phyloP scores from a whole-genome alignment of 2,797 vertebrate species.

The Atherinosoma microstoma region DNA sequence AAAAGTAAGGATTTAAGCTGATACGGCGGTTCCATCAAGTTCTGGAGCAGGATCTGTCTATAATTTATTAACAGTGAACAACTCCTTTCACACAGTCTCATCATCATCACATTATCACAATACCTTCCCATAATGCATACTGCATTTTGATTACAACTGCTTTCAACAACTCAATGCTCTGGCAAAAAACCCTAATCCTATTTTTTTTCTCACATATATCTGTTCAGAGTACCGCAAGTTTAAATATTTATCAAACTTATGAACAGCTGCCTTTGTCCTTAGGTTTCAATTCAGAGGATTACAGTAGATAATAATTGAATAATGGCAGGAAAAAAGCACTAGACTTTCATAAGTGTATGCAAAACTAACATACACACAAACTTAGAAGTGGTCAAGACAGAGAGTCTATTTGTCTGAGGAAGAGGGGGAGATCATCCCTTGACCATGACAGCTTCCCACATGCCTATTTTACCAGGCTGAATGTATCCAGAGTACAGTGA shows the following conservation, averaged over 20 bases:
- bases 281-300: neutral
- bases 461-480: conserved; percentile 45
- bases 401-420: neutral
- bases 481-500: conserved; percentile 65
- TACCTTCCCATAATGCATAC: neutral
- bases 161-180: neutral
- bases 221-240: neutral
- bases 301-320: neutral
- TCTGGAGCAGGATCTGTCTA: neutral
- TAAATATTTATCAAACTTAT: neutral
- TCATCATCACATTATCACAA: neutral
- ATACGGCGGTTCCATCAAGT: neutral
- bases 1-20: neutral
- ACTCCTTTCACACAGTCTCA: neutral
- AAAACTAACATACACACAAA: neutral
- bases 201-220: neutral
- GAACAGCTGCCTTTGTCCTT: neutral
- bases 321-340: neutral
- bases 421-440: neutral
- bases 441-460: conserved; percentile 34
- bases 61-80: neutral
- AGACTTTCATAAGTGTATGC: neutral
- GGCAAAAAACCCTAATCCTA: neutral
- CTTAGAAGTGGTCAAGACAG: neutral
- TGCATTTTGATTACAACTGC: neutral